Evolutionary conservation across 2,797 vertebrate species (phyloP).

Genomic region (Acropternis orthonyx): DNA sequence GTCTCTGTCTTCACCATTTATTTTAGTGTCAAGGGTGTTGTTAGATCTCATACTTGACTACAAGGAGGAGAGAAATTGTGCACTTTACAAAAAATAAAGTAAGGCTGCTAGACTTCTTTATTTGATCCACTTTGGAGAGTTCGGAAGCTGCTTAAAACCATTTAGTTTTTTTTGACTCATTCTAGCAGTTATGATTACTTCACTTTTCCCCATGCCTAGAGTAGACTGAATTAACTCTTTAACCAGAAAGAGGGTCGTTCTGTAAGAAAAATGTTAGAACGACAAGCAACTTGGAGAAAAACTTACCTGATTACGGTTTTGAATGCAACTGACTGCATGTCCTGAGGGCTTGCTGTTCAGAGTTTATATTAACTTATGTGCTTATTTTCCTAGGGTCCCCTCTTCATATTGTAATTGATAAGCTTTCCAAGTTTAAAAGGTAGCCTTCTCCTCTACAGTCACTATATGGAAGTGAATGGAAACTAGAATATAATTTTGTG

Average conservation of each 20-base stretch:
- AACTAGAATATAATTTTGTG: not conserved
- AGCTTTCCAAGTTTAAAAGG: not conserved
- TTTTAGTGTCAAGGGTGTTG: not conserved
- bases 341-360: not conserved
- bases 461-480: not conserved
- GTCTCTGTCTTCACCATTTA: not conserved
- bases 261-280: not conserved
- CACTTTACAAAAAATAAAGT: not conserved
- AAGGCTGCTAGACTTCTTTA: not conserved
- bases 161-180: not conserved
- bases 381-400: not conserved
- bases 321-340: not conserved
- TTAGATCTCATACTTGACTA: not conserved
- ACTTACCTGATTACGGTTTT: not conserved
- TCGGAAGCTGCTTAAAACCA: not conserved
- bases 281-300: not conserved
- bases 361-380: not conserved
- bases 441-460: not conserved
- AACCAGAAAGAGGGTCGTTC: not conserved
- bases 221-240: not conserved
- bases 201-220: not conserved
- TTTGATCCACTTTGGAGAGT: not conserved
- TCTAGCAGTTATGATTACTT: not conserved
- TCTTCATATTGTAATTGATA: not conserved
- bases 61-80: not conserved